These are phyloP conservation scores for Agrochola macilenta DNA, from an alignment of 2,888 invertebrate species.

Conservation along the genomic window DNA sequence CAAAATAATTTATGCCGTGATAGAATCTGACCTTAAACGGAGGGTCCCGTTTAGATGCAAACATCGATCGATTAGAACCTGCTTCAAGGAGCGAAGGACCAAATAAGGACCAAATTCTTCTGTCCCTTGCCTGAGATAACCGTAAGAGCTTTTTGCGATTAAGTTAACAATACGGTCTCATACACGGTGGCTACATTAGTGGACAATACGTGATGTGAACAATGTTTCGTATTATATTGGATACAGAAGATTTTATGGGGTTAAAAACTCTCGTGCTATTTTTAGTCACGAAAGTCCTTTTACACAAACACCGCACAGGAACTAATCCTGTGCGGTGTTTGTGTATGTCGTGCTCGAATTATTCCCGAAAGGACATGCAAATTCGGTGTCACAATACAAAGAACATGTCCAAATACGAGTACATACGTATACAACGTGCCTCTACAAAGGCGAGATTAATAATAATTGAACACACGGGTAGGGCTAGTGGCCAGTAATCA, in stretches of 20 bases:
- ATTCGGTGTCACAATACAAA: background rate
- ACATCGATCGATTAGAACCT: constrained; percentile 55
- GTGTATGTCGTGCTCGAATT: background rate
- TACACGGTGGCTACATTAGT: constrained; percentile 46
- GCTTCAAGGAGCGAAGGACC: constrained; percentile 29
- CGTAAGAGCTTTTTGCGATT: constrained; percentile 65
- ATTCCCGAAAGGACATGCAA: background rate
- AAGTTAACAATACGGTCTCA: constrained; percentile 51
- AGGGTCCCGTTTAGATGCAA: constrained; percentile 53
- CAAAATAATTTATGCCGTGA: constrained; percentile 60
- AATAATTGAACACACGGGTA: too few species aligned
- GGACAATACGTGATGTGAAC: constrained; percentile 51
- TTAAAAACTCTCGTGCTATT: constrained; percentile 37
- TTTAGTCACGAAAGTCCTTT: constrained; percentile 20
- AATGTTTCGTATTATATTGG: constrained; percentile 29
- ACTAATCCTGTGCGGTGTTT: constrained; percentile 1
- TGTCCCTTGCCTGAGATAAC: constrained; percentile 49
- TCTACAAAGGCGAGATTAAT: too few species aligned
- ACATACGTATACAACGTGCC: background rate
- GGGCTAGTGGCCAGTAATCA: too few species aligned
- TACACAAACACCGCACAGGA: too few species aligned
- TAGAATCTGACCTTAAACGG: constrained; percentile 38
- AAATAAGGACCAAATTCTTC: constrained; percentile 39
- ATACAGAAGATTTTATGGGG: constrained; percentile 30
- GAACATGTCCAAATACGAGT: background rate